phyloP scores from a whole-genome alignment of 2,888 invertebrate genomes.

The Myopa tessellatipennis region DNA sequence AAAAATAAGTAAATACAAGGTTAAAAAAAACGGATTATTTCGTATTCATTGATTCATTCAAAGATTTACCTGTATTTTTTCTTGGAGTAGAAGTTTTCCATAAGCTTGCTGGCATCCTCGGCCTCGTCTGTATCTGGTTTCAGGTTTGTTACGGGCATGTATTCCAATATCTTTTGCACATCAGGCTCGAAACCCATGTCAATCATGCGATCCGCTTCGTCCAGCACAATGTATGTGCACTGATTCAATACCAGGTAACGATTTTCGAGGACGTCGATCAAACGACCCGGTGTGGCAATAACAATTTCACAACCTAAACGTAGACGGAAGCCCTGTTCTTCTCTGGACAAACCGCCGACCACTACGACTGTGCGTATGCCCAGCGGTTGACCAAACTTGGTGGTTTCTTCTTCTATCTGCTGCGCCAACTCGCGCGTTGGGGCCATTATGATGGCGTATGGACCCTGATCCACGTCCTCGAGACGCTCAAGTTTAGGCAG shows the following conservation, averaged over 20 bases:
- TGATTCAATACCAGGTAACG: slow-evolving; percentile 95
- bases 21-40: background rate
- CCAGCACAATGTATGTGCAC: slow-evolving; percentile 97
- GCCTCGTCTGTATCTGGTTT: slow-evolving; percentile 99
- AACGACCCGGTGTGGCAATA: slow-evolving; percentile 98
- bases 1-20: background rate
- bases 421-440: slow-evolving; percentile 99
- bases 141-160: slow-evolving; percentile 96
- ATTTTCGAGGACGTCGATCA: slow-evolving; percentile 98
- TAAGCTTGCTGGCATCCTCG: slow-evolving; percentile 89
- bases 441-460: slow-evolving; percentile 98
- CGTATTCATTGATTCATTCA: background rate
- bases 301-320: slow-evolving; percentile 99
- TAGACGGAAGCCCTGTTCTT: slow-evolving; percentile 97
- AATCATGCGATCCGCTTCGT: slow-evolving; percentile 99
- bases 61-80: slow-evolving; percentile 83
- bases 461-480: slow-evolving; percentile 93
- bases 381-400: slow-evolving; percentile 93
- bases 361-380: slow-evolving; percentile 95
- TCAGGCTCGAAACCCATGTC: slow-evolving; percentile 99
- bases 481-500: slow-evolving; percentile 94
- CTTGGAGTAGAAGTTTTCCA: slow-evolving; percentile 94
- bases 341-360: slow-evolving; percentile 97
- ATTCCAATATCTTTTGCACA: slow-evolving; percentile 97
- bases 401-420: slow-evolving; percentile 99